Evolutionary conservation across 2,888 invertebrate species (phyloP), one percentile per base, ranked within the genome.

Genomic region (Pachycephus smyrnensis): DNA sequence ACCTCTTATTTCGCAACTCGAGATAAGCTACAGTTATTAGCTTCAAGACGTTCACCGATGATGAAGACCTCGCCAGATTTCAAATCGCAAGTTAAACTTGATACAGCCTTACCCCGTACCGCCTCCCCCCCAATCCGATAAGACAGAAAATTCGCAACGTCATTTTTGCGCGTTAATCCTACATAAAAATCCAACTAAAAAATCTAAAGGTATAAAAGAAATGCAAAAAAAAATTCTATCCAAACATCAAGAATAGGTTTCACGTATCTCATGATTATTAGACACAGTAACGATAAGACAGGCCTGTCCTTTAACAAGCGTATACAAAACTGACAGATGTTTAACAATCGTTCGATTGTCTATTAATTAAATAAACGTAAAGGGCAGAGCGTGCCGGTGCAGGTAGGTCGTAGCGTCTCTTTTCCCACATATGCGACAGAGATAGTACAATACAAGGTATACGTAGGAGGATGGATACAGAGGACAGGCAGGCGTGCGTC

Each of bases 11-110:
- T 69, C 71, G 71, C 40, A 55, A 55, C 15, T 55, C 23, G 40
- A 55, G 71, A 71, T 71, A 71, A 71, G 71, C 71, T 23, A 12
- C 30, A 71, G 15, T 71, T 71, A 71, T 71, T 32, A 71, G 71
- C n/a, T 32, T 32, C 12, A 32, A 12, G 31, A 71, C 71, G 31
- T 23, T 55, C n/a, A 55, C 40, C 40, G 40, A 55, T 55, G 40
- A 55, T 9, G 40, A 6, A 55, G 23, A 6, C 23, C 40, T 23
- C 40, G 23, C 15, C 40, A 55, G 23, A 6, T 55, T 55, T 55
- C 23, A 55, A 6, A 23, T 23, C 40, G 40, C 23, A 23, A 55
- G 23, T 55, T 55, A 55, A 55, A 55, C 15, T 55, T 55, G 9
- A 9, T 15, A 15, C 15, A 40, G 15, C 15, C 40, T 4, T 2